A percentile compares a stretch with the other conserved stretches of the same genome.
These are phyloP conservation scores for Agelastica alni DNA, from an alignment of 2,888 invertebrate genomes.

Conservation along the genomic window DNA sequence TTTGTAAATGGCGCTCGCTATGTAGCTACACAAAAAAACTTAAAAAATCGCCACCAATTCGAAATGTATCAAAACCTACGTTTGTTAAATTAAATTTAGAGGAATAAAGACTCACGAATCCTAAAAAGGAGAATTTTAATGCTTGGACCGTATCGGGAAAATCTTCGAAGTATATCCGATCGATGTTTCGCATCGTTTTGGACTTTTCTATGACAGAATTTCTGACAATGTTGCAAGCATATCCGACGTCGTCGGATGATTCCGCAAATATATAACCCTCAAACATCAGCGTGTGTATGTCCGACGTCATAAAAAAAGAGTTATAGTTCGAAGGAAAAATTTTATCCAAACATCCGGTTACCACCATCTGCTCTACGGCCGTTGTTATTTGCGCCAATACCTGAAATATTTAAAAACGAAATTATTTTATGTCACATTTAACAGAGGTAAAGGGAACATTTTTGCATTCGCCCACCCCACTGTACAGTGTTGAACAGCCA, in stretches of 20 bases:
- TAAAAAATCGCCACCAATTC: too few relatives aligned
- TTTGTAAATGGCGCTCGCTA: too few relatives aligned
- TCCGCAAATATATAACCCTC: constrained; percentile 38
- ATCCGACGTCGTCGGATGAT: constrained; percentile 27
- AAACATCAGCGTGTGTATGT: constrained; percentile 35
- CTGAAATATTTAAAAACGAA: constrained; percentile 16
- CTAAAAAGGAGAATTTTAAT: constrained; percentile 34
- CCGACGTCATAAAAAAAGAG: constrained; percentile 32
- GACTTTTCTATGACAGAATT: constrained; percentile 29
- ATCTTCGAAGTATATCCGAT: constrained; percentile 22
- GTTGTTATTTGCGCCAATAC: constrained; percentile 31
- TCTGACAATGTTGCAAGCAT: constrained; percentile 38
- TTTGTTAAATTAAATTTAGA: too few relatives aligned
- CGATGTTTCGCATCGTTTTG: constrained; percentile 27
- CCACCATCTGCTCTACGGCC: constrained; percentile 31
- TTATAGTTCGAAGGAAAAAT: constrained; percentile 28
- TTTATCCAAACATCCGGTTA: constrained; percentile 36
- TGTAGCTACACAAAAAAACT: too few relatives aligned
- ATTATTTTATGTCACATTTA: too few relatives aligned
- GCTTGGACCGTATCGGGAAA: constrained; percentile 16
- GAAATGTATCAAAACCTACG: too few relatives aligned
- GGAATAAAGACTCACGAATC: constrained; percentile 37
- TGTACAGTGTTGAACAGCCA: too few relatives aligned
- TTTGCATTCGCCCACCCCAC: too few relatives aligned
- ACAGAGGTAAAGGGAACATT: too few relatives aligned